Percentiles rank a stretch among this genome's conserved stretches.
Evolutionary conservation across 2,113 vertebrate species (phyloP).

Genomic region (Scomber scombrus): DNA sequence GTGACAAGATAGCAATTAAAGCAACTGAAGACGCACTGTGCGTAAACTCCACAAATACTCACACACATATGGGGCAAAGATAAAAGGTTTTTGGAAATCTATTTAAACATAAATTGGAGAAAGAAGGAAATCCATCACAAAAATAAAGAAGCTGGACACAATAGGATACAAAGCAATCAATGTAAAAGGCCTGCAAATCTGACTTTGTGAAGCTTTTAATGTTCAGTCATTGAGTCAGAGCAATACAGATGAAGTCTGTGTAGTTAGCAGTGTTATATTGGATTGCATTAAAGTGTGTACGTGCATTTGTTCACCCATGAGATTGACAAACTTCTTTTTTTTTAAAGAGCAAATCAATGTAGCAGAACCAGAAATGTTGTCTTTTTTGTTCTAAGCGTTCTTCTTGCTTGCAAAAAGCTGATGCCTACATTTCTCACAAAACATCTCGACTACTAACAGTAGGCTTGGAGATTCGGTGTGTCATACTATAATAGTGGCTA

Average conservation of each 20-base stretch:
- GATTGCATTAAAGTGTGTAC: not conserved
- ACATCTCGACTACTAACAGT: too few species aligned
- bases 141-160: too few species aligned
- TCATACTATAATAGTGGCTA: too few species aligned
- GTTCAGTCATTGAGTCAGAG: not conserved
- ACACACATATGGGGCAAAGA: not conserved
- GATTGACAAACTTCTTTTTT: not conserved
- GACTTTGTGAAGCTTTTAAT: not conserved
- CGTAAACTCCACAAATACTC: not conserved
- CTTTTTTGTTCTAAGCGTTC: too few species aligned
- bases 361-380: too few species aligned
- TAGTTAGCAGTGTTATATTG: not conserved
- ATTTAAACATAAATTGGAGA: too few species aligned
- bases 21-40: not conserved
- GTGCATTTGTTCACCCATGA: not conserved
- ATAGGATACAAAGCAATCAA: not conserved
- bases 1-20: slow-evolving; percentile 24
- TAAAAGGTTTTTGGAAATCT: too few species aligned
- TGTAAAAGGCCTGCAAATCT: not conserved
- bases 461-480: too few species aligned
- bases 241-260: not conserved
- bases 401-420: too few species aligned
- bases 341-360: too few species aligned
- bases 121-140: too few species aligned
- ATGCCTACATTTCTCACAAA: too few species aligned